Evolutionary conservation across 2,888 invertebrate species (phyloP).

Genomic region (Eledone cirrhosa): DNA sequence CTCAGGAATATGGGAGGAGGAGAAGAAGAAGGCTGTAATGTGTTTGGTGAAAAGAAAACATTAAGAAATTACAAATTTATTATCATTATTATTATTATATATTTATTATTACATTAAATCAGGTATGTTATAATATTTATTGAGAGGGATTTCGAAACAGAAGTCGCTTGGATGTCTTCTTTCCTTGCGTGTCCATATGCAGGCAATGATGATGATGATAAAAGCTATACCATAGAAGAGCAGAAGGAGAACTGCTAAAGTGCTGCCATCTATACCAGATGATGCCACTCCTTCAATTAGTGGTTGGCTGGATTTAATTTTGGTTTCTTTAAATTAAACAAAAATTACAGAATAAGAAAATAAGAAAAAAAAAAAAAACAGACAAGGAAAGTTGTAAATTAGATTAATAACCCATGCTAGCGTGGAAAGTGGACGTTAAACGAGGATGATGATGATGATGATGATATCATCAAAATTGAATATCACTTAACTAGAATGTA

Average conservation of each 20-base stretch:
- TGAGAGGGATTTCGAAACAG: constrained; percentile 36
- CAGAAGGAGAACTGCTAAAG: constrained; percentile 37
- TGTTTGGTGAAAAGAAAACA: too few species aligned
- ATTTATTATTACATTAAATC: constrained; percentile 8
- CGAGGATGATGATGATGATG: too few species aligned
- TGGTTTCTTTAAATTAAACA: background rate
- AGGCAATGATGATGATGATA: constrained; percentile 34
- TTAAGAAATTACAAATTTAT: too few species aligned
- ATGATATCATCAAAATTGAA: too few species aligned
- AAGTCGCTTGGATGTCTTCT: constrained; percentile 38
- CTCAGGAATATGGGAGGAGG: too few species aligned
- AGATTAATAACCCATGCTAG: too few species aligned
- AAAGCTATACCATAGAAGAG: constrained; percentile 38
- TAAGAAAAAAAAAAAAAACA: background rate
- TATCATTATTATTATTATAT: background rate
- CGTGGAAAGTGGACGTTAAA: too few species aligned
- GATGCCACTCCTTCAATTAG: background rate
- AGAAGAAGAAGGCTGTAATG: too few species aligned
- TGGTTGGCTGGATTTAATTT: background rate
- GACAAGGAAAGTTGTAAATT: background rate
- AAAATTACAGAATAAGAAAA: background rate
- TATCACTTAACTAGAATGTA: too few species aligned
- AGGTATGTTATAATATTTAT: background rate
- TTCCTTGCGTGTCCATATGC: constrained; percentile 32
- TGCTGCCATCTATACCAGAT: constrained; percentile 36